Evolutionary conservation across 2,888 invertebrate genomes (phyloP).

Genomic region (Melanophora roralis): DNA sequence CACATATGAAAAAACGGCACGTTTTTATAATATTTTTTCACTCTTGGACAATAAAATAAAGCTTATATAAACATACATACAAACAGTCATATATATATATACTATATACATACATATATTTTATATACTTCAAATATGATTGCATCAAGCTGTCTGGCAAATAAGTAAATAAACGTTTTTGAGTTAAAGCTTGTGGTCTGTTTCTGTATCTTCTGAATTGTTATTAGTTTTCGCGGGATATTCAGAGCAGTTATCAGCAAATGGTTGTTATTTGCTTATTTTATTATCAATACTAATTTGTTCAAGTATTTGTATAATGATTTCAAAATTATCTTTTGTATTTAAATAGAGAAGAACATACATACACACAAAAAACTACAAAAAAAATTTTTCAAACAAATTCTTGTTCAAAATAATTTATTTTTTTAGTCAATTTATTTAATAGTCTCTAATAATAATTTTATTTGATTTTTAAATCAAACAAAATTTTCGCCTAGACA

Average conservation of each 20-base stretch:
- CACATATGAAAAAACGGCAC: slow-evolving; percentile 11
- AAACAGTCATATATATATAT: no score
- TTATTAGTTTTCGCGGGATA: neutral
- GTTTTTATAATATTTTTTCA: slow-evolving; percentile 14
- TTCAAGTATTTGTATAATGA: slow-evolving; percentile 8
- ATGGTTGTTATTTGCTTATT: neutral
- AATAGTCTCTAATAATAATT: no score
- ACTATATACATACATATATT: neutral
- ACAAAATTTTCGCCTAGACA: no score
- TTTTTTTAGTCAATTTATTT: no score
- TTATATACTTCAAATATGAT: neutral
- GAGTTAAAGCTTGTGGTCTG: neutral
- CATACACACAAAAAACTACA: no score
- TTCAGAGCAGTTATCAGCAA: neutral
- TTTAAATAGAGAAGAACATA: no score
- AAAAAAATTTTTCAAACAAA: no score
- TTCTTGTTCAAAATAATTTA: no score
- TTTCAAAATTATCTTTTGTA: slow-evolving; percentile 10
- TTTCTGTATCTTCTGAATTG: neutral
- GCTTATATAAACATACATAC: no score
- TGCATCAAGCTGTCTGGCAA: neutral
- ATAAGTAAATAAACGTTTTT: neutral
- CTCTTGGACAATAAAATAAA: slow-evolving; percentile 4
- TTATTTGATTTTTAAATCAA: no score
- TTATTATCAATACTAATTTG: neutral